Evolutionary conservation across 2,113 vertebrate genomes (phyloP).

Genomic region (Proterorhinus semilunaris): DNA sequence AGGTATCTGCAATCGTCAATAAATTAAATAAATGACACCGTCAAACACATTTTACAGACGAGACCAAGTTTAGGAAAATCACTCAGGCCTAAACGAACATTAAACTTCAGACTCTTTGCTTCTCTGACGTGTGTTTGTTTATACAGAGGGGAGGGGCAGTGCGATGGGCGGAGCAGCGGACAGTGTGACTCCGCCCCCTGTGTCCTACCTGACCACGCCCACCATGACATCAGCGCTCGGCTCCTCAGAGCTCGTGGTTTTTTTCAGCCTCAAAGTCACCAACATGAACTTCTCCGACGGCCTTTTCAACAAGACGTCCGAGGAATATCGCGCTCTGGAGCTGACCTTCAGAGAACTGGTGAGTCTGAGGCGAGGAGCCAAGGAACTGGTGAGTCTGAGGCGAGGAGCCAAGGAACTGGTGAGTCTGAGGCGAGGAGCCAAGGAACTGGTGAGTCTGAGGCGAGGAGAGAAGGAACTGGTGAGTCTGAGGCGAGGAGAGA

Average conservation of each 20-base stretch:
- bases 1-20: too few relatives aligned
- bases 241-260: slow-evolving; percentile 86
- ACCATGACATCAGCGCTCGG: slow-evolving; percentile 74
- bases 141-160: slow-evolving; percentile 50
- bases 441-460: too few relatives aligned
- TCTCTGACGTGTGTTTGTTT: background rate
- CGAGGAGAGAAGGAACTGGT: too few relatives aligned
- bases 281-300: slow-evolving; percentile 88
- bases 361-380: slow-evolving; percentile 64
- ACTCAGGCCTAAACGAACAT: too few relatives aligned
- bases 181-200: slow-evolving; percentile 56
- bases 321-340: slow-evolving; percentile 84
- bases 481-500: too few relatives aligned
- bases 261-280: slow-evolving; percentile 90
- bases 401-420: too few relatives aligned
- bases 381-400: too few relatives aligned
- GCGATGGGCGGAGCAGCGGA: slow-evolving; percentile 29
- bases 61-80: too few relatives aligned
- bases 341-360: slow-evolving; percentile 86
- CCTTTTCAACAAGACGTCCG: slow-evolving; percentile 89
- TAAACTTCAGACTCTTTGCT: too few relatives aligned
- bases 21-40: too few relatives aligned
- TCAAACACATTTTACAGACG: too few relatives aligned
- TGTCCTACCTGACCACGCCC: slow-evolving; percentile 81
- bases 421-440: too few relatives aligned